Conservation (phyloP, 2,113 vertebrate genomes). For the Hippocampus abdominalis region DNA sequence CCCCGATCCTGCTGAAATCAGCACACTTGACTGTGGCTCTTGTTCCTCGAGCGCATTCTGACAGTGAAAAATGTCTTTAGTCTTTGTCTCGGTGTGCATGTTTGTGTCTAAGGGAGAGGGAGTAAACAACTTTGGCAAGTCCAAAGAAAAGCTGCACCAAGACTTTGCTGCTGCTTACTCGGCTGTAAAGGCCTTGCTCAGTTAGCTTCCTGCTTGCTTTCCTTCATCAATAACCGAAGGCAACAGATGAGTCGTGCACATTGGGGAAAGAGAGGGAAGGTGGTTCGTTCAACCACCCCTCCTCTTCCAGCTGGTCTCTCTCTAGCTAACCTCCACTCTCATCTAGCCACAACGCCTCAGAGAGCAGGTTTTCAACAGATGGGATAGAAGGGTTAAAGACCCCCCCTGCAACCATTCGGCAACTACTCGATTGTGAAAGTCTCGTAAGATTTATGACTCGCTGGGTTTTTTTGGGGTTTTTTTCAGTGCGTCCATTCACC, state of each 20-base stretch:
- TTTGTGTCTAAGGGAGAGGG: constrained; percentile 4
- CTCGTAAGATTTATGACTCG: constrained; percentile 46
- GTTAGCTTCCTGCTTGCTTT: constrained; percentile 39
- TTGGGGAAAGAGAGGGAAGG: constrained; percentile 26
- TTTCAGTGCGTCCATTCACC: constrained; percentile 45
- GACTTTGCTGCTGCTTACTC: constrained; percentile 24
- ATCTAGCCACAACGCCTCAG: constrained; percentile 2
- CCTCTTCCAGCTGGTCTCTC: constrained; percentile 26
- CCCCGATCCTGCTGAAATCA: constrained; percentile 72
- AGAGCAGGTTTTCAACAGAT: constrained; percentile 44
- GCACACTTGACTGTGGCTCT: constrained; percentile 60
- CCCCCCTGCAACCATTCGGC: constrained; percentile 35
- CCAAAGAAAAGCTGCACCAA: constrained; percentile 17
- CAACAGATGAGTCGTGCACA: constrained; percentile 50
- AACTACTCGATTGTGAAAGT: constrained; percentile 30
- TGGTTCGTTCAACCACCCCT: constrained; percentile 35
- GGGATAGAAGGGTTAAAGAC: constrained; percentile 30
- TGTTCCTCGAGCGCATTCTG: constrained; percentile 67
- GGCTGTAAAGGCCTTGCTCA: constrained; percentile 18
- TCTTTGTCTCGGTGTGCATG: constrained; percentile 39
- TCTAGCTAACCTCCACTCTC: constrained; percentile 23
- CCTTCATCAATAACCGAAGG: constrained; percentile 49
- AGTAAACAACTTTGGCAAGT: constrained; percentile 15
- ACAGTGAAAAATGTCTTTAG: constrained; percentile 76
- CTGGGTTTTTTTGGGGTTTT: constrained; percentile 16